phyloP scores from a whole-genome alignment of 2,113 vertebrate genomes.

The Corynorhinus townsendii region DNA sequence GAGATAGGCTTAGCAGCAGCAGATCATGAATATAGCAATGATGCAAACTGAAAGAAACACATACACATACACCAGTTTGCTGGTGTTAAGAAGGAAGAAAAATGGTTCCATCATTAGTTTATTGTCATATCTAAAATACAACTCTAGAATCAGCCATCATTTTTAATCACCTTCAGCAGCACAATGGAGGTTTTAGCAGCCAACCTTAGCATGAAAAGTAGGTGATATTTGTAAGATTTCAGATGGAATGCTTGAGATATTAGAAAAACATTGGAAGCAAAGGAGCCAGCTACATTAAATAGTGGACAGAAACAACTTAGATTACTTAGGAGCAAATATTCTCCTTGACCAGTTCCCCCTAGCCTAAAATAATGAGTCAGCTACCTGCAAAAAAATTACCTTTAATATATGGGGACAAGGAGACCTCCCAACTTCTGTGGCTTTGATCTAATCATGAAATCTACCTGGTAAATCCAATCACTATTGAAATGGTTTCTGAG shows the following conservation, averaged over 20 bases:
- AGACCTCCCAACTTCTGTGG: neutral
- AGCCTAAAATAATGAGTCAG: neutral
- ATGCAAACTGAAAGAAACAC: neutral
- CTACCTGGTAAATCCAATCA: neutral
- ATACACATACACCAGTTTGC: neutral
- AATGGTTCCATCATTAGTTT: neutral
- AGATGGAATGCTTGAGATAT: neutral
- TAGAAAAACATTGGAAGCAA: neutral
- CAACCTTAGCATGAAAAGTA: neutral
- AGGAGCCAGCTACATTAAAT: neutral
- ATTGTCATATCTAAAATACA: neutral
- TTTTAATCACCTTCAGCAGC: neutral
- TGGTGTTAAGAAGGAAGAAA: neutral
- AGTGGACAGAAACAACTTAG: neutral
- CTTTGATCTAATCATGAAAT: neutral
- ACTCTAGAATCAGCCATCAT: neutral
- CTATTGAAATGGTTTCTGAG: neutral
- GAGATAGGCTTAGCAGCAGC: neutral
- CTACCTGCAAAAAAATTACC: neutral
- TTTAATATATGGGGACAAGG: neutral
- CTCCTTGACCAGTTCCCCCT: neutral
- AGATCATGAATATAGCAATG: neutral
- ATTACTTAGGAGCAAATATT: neutral
- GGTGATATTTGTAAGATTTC: neutral
- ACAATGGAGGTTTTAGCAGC: neutral